Base-by-base conservation (phyloP, 2,113 vertebrate genomes). In the Thunnus maccoyii region DNA sequence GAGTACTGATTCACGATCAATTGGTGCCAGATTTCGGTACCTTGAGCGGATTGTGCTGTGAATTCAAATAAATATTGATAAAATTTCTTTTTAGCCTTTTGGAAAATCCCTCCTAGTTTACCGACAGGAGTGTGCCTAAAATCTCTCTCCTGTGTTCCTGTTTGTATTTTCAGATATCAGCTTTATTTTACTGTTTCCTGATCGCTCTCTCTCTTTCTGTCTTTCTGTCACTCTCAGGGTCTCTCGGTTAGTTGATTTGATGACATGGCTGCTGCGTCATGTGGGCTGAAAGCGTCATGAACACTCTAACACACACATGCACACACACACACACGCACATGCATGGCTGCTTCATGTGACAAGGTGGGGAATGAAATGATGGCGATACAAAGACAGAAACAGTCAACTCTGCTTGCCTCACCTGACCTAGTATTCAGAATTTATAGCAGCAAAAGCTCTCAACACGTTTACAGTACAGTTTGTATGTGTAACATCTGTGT, bases 241-340 rank as follows among this genome's bases (percentile, higher is more conserved):
- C 54, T 72, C 76, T 80, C 63, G 25, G 55, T 50, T 72, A 54
- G 73, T 66, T 84, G 78, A 72, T 72, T 65, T 80, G 78, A 78
- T 80, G 72, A 81, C 74, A 79, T 22, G 55, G 57, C 25, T 68
- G 86, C 74, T 80, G 48, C 64, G 87, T 89, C 77, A 84, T 81
- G 86, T 78, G 70, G 5, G 12, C 80, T 90, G 69, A 84, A 44
- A 75, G 80, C 4, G 18, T 55, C 20, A 68, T 52, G 64, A 72
- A 79, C 63, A 50, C 72, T 80, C 48, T 46, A 72, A 50, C 67
- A 51, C 75, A 54, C 75, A 63, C 66, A 60, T 36, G 11, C 55
- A 41, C 64, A 44, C 72, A 63, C 63, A 65, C 52, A 61, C 63
- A 74, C 57, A 60, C 66, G 63, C 64, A 48, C 68, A 75, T 62